Evolutionary conservation across 37 sponge, comb jelly and placozoan species (phyloP).

Genomic region (Geodia barretti): DNA sequence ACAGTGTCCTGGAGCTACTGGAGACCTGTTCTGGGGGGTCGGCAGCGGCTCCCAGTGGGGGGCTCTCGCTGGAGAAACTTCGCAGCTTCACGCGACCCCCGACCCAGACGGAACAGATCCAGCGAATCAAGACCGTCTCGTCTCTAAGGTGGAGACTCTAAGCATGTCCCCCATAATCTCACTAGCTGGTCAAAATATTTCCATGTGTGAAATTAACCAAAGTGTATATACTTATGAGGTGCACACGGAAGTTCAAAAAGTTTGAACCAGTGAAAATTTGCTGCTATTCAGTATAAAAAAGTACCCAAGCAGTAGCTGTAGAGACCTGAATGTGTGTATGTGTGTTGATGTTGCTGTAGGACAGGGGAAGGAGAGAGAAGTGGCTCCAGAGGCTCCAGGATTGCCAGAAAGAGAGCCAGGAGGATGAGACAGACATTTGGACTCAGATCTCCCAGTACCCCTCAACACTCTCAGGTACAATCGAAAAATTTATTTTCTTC

Average conservation of each 20-base stretch:
- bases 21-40: too few relatives aligned
- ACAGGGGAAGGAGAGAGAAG: neutral
- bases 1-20: slow-evolving; percentile 44
- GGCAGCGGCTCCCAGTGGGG: neutral
- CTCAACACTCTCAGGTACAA: too few relatives aligned
- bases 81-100: slow-evolving; percentile 40
- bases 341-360: too few relatives aligned
- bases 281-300: too few relatives aligned
- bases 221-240: too few relatives aligned
- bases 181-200: neutral
- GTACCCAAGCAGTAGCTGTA: too few relatives aligned
- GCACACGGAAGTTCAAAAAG: too few relatives aligned
- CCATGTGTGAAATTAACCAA: neutral
- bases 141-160: slow-evolving; percentile 5
- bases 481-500: too few relatives aligned
- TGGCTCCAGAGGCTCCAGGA: slow-evolving; percentile 61
- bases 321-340: too few relatives aligned
- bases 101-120: slow-evolving; percentile 37
- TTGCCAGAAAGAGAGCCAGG: slow-evolving; percentile 65
- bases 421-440: slow-evolving; percentile 68
- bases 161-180: slow-evolving; percentile 1
- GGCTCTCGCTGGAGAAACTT: slow-evolving; percentile 23
- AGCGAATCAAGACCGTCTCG: slow-evolving; percentile 30
- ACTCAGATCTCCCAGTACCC: neutral
- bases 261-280: neutral